Evolutionary conservation across 2,797 vertebrate genomes (phyloP).

Genomic region (Borostomias antarcticus): DNA sequence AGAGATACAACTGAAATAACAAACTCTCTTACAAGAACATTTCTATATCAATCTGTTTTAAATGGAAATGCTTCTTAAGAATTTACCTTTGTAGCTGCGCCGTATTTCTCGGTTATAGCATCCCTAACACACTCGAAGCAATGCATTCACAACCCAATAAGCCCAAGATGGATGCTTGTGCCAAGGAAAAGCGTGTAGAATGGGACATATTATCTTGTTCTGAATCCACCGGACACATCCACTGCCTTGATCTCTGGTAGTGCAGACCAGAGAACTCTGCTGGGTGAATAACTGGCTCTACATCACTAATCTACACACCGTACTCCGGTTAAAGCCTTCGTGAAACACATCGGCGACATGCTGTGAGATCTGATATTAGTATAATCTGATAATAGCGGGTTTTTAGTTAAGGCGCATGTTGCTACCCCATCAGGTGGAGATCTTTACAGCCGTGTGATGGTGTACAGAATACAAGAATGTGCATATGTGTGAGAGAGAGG

Average conservation of each 20-base stretch:
- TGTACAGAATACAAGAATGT: too few relatives aligned
- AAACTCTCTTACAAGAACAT: neutral
- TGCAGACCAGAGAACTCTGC: neutral
- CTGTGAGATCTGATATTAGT: too few relatives aligned
- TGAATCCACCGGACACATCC: neutral
- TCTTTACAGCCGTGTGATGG: too few relatives aligned
- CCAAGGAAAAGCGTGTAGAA: too few relatives aligned
- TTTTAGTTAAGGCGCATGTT: too few relatives aligned
- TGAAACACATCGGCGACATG: too few relatives aligned
- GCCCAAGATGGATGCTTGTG: constrained; percentile 33
- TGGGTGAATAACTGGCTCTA: neutral
- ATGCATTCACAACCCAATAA: constrained; percentile 41
- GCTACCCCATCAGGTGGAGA: too few relatives aligned
- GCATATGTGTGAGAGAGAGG: neutral
- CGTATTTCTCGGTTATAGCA: constrained; percentile 31
- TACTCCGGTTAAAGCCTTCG: too few relatives aligned
- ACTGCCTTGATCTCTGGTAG: neutral
- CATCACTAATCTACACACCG: too few relatives aligned
- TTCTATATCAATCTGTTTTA: constrained; percentile 52
- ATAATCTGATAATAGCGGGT: too few relatives aligned
- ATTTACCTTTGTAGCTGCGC: constrained; percentile 28
- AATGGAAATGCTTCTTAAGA: constrained; percentile 48
- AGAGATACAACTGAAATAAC: constrained; percentile 12
- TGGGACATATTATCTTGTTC: neutral
- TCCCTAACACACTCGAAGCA: constrained; percentile 30